Conservation (phyloP, 37 sponge, comb jelly and placozoan species). For the Geodia barretti region DNA sequence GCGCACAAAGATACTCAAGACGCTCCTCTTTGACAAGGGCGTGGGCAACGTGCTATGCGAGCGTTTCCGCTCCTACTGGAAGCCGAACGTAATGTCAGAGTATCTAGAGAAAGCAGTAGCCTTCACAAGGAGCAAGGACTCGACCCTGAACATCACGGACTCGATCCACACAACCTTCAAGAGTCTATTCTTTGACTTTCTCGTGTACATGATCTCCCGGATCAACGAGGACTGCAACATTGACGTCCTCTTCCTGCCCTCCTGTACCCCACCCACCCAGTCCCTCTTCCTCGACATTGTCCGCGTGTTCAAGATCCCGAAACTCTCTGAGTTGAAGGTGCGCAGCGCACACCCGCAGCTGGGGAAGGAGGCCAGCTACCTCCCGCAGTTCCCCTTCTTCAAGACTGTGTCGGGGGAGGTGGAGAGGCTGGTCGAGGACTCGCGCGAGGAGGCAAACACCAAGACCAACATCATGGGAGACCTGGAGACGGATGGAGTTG, state of each 20-base stretch:
- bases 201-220: slow-evolving; percentile 71
- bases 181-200: slow-evolving; percentile 69
- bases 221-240: slow-evolving; percentile 71
- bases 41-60: slow-evolving; percentile 62
- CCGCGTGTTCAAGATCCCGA: slow-evolving; percentile 43
- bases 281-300: slow-evolving; percentile 63
- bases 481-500: neutral
- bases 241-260: slow-evolving; percentile 44
- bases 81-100: slow-evolving; percentile 66
- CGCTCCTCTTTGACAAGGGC: slow-evolving; percentile 48
- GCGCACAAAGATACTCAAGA: slow-evolving; percentile 24
- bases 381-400: slow-evolving; percentile 61
- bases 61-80: slow-evolving; percentile 72
- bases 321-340: slow-evolving; percentile 49
- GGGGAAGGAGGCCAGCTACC: slow-evolving; percentile 17
- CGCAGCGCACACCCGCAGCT: slow-evolving; percentile 16
- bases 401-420: slow-evolving; percentile 32
- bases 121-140: slow-evolving; percentile 58
- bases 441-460: slow-evolving; percentile 15
- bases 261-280: slow-evolving; percentile 21
- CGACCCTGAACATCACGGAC: slow-evolving; percentile 77
- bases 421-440: slow-evolving; percentile 37
- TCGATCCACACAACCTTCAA: slow-evolving; percentile 68
- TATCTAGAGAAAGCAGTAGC: slow-evolving; percentile 67
- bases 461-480: slow-evolving; percentile 11